Evolutionary conservation across 2,888 invertebrate genomes (phyloP).

Genomic region (Saturnia pavonia): DNA sequence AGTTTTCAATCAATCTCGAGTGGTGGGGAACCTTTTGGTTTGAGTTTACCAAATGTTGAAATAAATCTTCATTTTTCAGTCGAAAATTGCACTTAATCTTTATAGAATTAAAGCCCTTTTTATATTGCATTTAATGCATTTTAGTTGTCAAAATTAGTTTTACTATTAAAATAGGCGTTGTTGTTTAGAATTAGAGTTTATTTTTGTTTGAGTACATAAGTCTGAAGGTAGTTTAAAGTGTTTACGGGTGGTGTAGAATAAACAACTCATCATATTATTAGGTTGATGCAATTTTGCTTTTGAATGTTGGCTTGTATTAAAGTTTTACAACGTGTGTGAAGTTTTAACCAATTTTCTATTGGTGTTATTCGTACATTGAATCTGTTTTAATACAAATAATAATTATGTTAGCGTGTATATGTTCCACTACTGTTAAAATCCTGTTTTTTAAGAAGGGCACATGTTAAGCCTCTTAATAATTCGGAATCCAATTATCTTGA

Average conservation of each 20-base stretch:
- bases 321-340: not conserved
- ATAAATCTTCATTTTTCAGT: conserved; percentile 27
- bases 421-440: no score
- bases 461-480: no score
- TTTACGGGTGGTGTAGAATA: conserved; percentile 47
- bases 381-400: no score
- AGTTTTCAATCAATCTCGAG: conserved; percentile 77
- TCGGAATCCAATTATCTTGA: no score
- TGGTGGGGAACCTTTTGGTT: conserved; percentile 36
- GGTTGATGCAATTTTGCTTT: conserved; percentile 36
- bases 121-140: not conserved
- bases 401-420: no score
- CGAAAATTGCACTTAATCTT: conserved; percentile 9
- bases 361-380: not conserved
- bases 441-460: no score
- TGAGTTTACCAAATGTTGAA: conserved; percentile 66
- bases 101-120: conserved; percentile 23
- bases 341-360: not conserved
- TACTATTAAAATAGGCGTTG: conserved; percentile 18
- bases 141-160: not conserved
- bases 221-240: conserved; percentile 36
- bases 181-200: not conserved
- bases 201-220: conserved; percentile 18
- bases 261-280: conserved; percentile 37
- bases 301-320: not conserved